A percentile compares a stretch with the other conserved stretches of the same genome.
phyloP scores from a whole-genome alignment of 2,888 invertebrate genomes.

The Amphimallon solstitiale region DNA sequence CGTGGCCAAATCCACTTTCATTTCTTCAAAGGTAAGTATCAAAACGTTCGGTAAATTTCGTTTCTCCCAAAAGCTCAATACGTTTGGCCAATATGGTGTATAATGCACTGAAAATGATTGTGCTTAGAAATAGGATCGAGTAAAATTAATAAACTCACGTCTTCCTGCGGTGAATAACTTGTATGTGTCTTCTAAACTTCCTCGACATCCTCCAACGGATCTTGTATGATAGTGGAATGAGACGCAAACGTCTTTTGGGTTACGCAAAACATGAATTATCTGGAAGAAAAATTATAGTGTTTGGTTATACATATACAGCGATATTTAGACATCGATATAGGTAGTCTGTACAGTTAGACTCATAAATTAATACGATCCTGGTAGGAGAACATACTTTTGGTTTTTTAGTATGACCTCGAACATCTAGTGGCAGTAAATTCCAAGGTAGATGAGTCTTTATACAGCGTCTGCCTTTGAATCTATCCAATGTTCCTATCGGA shows the following conservation, averaged over 20 bases:
- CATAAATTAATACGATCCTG: no score
- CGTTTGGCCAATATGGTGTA: slow-evolving; percentile 28
- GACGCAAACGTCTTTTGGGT: slow-evolving; percentile 44
- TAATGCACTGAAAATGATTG: slow-evolving; percentile 3
- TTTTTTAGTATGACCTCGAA: slow-evolving; percentile 55
- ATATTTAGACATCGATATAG: no score
- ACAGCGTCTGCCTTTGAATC: slow-evolving; percentile 25
- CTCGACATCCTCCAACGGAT: slow-evolving; percentile 65
- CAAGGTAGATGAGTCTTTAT: slow-evolving; percentile 47
- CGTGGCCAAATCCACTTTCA: slow-evolving; percentile 58
- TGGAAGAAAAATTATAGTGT: no score
- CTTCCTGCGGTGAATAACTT: slow-evolving; percentile 61
- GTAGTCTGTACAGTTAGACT: no score
- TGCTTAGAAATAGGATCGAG: no score
- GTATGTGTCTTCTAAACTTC: slow-evolving; percentile 24
- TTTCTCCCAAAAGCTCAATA: slow-evolving; percentile 23
- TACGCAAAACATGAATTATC: slow-evolving; percentile 44
- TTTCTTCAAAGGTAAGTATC: slow-evolving; percentile 38
- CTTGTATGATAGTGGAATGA: slow-evolving; percentile 42
- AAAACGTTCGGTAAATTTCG: slow-evolving; percentile 30
- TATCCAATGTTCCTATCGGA: slow-evolving; percentile 7
- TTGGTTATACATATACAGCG: no score
- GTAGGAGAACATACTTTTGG: slow-evolving; percentile 41
- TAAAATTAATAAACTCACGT: slow-evolving; percentile 58
- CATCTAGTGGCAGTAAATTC: slow-evolving; percentile 42